These are phyloP conservation scores for Ametastegia equiseti DNA, from an alignment of 2,888 invertebrate genomes.

Conservation along the genomic window DNA sequence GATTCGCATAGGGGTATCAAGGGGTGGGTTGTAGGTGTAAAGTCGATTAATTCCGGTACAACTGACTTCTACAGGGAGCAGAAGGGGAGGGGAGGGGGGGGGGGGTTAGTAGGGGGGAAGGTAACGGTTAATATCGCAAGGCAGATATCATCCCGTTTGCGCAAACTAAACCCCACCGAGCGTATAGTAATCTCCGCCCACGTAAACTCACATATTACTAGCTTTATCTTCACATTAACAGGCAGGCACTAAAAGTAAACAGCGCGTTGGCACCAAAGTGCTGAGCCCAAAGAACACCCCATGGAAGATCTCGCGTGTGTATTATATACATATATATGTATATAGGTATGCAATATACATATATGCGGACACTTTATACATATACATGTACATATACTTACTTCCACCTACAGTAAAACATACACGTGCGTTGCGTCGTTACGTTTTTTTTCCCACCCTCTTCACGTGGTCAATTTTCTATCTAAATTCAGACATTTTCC, in stretches of 20 bases:
- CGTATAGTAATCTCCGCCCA: slow-evolving; percentile 45
- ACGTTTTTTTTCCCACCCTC: too few relatives aligned
- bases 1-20: not conserved
- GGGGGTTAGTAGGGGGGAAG: not conserved
- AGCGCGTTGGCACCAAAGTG: slow-evolving; percentile 41
- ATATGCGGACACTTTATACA: not conserved
- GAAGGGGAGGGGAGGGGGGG: not conserved
- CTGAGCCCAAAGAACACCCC: slow-evolving; percentile 44
- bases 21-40: slow-evolving; percentile 7
- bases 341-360: too few relatives aligned
- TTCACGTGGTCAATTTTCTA: not conserved
- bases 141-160: slow-evolving; percentile 47
- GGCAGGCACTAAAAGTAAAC: slow-evolving; percentile 47
- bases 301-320: slow-evolving; percentile 31
- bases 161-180: slow-evolving; percentile 44
- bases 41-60: slow-evolving; percentile 41
- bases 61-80: slow-evolving; percentile 1
- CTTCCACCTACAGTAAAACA: not conserved
- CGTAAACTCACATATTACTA: slow-evolving; percentile 49
- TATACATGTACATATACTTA: not conserved
- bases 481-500: not conserved
- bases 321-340: not conserved
- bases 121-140: slow-evolving; percentile 40
- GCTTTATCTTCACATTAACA: slow-evolving; percentile 48
- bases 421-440: not conserved